Evolutionary conservation across 2,888 invertebrate species (phyloP).

Genomic region (Melieria crassipennis): DNA sequence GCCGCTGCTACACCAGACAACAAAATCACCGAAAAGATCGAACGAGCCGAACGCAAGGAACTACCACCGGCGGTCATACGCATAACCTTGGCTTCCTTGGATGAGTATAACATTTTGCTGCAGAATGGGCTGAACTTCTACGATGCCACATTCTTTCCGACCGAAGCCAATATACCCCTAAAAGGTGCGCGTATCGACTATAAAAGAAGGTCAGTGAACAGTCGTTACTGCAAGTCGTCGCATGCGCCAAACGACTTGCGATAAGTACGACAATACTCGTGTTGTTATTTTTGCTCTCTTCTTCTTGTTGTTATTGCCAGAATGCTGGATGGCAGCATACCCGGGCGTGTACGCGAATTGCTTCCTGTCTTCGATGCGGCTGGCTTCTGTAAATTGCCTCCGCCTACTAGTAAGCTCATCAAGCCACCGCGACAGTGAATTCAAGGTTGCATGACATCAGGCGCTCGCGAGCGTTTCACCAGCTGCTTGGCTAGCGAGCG

Average conservation of each 20-base stretch:
- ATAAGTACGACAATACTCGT: not conserved
- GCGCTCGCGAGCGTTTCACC: too few species aligned
- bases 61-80: slow-evolving; percentile 74
- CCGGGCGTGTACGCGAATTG: slow-evolving; percentile 77
- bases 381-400: slow-evolving; percentile 84
- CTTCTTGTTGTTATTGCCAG: slow-evolving; percentile 63
- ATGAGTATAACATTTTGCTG: slow-evolving; percentile 80
- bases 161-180: slow-evolving; percentile 77
- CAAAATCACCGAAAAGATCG: slow-evolving; percentile 55
- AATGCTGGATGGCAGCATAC: slow-evolving; percentile 74
- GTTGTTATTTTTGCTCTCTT: slow-evolving; percentile 22
- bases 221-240: not conserved
- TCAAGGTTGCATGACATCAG: slow-evolving; percentile 9
- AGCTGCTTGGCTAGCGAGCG: too few species aligned
- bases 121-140: slow-evolving; percentile 89
- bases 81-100: slow-evolving; percentile 78
- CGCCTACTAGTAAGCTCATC: slow-evolving; percentile 81
- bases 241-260: not conserved
- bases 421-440: slow-evolving; percentile 69
- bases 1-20: slow-evolving; percentile 23
- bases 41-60: slow-evolving; percentile 67
- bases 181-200: slow-evolving; percentile 71
- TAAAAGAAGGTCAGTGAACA: slow-evolving; percentile 62
- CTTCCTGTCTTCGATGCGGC: slow-evolving; percentile 87
- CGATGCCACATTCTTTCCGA: slow-evolving; percentile 88